A percentile compares a stretch with the other conserved stretches of the same genome.
Conservation (phyloP, 2,113 vertebrate species). For the Morone chrysops region DNA sequence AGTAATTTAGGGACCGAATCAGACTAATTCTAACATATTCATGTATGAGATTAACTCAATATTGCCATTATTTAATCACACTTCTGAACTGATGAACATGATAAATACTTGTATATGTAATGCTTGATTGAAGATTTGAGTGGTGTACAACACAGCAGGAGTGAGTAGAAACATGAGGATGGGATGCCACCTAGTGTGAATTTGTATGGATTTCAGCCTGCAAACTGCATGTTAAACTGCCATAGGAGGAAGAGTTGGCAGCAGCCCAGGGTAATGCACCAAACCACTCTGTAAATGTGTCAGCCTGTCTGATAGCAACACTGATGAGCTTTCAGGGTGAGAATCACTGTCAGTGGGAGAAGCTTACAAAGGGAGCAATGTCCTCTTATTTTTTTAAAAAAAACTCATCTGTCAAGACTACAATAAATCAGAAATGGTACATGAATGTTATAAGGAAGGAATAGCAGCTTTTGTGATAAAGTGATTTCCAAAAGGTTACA, state of each 20-base stretch:
- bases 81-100: neutral
- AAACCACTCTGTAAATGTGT: slow-evolving; percentile 48
- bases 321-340: slow-evolving; percentile 20
- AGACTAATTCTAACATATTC: neutral
- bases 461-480: neutral
- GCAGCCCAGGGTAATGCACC: slow-evolving; percentile 71
- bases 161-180: slow-evolving; percentile 12
- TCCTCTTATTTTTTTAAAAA: neutral
- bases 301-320: slow-evolving; percentile 25
- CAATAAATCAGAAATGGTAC: neutral
- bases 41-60: slow-evolving; percentile 1
- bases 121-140: neutral
- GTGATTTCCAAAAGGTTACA: slow-evolving; percentile 11
- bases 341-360: neutral
- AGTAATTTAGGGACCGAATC: too few species aligned
- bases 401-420: neutral
- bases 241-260: slow-evolving; percentile 57
- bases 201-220: slow-evolving; percentile 15
- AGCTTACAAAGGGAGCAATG: neutral
- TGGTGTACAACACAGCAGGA: neutral
- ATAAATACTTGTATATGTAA: neutral
- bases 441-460: neutral
- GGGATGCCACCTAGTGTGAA: slow-evolving; percentile 66
- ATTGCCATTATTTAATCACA: neutral
- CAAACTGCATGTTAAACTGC: slow-evolving; percentile 35